These are phyloP conservation scores for Mirounga angustirostris DNA, from an alignment of 2,113 vertebrate species.

Conservation along the genomic window DNA sequence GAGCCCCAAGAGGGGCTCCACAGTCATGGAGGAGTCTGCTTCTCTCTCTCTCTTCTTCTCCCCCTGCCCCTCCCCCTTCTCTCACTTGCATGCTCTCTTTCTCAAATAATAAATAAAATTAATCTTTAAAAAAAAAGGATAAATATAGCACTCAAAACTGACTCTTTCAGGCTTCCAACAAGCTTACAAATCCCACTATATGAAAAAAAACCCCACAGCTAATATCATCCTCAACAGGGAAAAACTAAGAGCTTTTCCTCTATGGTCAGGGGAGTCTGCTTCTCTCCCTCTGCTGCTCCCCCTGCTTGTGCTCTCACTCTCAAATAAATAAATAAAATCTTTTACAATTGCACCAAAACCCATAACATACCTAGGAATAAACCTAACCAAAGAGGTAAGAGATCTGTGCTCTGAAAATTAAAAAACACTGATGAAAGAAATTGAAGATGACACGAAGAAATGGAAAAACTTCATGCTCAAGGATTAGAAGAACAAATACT, in stretches of 20 bases:
- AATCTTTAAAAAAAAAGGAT: not conserved
- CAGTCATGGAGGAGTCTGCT: not conserved
- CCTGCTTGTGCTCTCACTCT: too few species aligned
- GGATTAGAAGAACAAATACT: not conserved
- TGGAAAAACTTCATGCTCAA: not conserved
- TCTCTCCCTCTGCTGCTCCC: too few species aligned
- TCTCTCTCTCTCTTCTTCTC: not conserved
- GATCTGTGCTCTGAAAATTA: not conserved
- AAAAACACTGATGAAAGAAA: not conserved
- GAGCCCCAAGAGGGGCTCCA: not conserved
- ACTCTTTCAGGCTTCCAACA: conserved; percentile 36
- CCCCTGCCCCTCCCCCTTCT: not conserved
- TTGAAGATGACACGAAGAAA: not conserved
- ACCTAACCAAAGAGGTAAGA: not conserved
- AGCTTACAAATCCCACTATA: not conserved
- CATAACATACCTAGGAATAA: not conserved
- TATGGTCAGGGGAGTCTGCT: not conserved
- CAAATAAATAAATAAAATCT: too few species aligned
- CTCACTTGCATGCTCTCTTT: not conserved
- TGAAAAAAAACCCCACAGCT: not conserved
- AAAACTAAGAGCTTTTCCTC: not conserved
- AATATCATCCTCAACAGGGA: not conserved
- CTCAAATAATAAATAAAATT: not conserved
- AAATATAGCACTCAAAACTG: not conserved
- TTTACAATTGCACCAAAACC: not conserved